phyloP scores from a whole-genome alignment of 2,888 invertebrate genomes.

The Philonicus albiceps region DNA sequence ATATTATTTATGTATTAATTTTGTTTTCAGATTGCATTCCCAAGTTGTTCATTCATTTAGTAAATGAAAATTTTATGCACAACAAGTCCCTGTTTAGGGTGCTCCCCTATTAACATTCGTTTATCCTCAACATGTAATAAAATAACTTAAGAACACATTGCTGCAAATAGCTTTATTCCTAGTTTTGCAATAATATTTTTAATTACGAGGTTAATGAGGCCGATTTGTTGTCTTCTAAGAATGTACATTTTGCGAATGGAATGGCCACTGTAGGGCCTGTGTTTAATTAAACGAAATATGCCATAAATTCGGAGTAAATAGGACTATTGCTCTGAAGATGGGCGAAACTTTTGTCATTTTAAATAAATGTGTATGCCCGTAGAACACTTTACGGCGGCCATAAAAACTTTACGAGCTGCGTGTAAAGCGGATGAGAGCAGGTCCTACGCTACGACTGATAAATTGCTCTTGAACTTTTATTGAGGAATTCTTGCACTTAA shows the following conservation, averaged over 20 bases:
- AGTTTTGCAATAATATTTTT: background rate
- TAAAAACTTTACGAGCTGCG: background rate
- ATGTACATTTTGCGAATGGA: background rate
- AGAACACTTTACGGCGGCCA: background rate
- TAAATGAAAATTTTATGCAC: background rate
- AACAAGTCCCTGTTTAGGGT: background rate
- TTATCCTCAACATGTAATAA: background rate
- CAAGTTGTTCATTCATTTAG: background rate
- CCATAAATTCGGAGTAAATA: background rate
- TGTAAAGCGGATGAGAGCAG: background rate
- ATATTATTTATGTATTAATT: background rate
- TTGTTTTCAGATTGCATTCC: background rate
- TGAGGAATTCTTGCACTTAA: background rate
- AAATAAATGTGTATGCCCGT: background rate
- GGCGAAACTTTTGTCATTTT: background rate
- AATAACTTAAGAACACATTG: background rate
- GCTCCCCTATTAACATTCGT: background rate
- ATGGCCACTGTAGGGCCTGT: background rate
- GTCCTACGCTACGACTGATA: background rate
- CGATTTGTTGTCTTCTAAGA: background rate
- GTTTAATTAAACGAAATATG: background rate
- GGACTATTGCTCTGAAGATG: background rate
- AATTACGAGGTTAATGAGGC: background rate
- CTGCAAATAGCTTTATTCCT: background rate
- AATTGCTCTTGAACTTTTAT: background rate